Evolutionary conservation across 2,797 vertebrate genomes (phyloP).

Genomic region (Rhodeus uyekii): DNA sequence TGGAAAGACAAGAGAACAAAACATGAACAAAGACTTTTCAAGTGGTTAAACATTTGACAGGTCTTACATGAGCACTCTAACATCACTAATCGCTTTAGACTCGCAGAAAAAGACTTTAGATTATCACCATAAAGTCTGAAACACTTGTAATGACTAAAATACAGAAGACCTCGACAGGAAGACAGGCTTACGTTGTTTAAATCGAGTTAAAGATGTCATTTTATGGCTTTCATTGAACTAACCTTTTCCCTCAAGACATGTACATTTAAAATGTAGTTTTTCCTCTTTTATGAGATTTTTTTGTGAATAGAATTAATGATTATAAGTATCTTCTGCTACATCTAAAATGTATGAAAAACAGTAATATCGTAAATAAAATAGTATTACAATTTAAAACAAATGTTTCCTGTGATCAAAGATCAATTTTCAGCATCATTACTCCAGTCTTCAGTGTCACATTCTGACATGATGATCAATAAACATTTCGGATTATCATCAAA

Average conservation of each 20-base stretch:
- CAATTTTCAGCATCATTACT: background rate
- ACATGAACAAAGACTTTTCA: slow-evolving; percentile 67
- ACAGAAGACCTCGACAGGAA: no score
- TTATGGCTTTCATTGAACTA: background rate
- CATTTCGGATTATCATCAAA: no score
- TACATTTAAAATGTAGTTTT: background rate
- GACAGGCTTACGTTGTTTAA: background rate
- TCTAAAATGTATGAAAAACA: background rate
- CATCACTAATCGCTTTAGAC: background rate
- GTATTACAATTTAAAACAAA: background rate
- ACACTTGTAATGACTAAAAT: background rate
- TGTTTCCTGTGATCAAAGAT: background rate
- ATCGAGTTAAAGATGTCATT: background rate
- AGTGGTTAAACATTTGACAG: slow-evolving; percentile 66
- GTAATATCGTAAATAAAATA: background rate
- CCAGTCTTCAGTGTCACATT: background rate
- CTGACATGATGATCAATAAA: no score
- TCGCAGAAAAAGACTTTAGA: no score
- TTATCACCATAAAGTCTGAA: background rate
- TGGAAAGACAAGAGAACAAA: slow-evolving; percentile 54
- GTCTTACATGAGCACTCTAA: slow-evolving; percentile 59
- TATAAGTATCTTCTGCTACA: background rate
- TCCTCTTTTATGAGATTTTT: background rate
- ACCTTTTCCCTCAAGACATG: background rate
- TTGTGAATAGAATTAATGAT: background rate